Evolutionary conservation across 2,797 vertebrate species (phyloP).

Genomic region (Cephalopachus bancanus): DNA sequence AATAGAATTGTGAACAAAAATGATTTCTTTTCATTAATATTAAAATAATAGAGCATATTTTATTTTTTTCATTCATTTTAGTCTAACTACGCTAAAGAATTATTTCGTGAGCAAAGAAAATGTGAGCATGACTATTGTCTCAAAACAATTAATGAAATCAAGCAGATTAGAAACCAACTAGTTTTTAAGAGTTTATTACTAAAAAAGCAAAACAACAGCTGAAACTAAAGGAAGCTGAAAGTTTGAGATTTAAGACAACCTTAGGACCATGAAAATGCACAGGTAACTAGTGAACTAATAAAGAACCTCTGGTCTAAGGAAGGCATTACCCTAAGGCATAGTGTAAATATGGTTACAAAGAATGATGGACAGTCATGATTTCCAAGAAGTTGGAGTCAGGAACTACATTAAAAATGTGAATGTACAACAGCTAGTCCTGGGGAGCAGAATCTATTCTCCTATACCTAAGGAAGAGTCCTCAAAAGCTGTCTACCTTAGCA

Average conservation of each 20-base stretch:
- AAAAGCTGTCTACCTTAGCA: no score
- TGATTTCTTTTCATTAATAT: not conserved
- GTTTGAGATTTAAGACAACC: not conserved
- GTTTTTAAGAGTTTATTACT: not conserved
- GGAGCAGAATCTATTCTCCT: not conserved
- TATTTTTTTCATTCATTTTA: not conserved
- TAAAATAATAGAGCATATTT: not conserved
- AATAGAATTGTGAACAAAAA: not conserved
- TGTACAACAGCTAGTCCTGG: not conserved
- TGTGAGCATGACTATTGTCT: not conserved
- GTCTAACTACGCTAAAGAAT: not conserved
- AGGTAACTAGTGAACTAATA: not conserved
- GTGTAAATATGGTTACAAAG: not conserved
- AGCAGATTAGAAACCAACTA: not conserved
- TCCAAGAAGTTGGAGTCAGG: not conserved
- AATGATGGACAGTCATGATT: not conserved
- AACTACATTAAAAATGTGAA: not conserved
- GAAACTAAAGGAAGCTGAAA: not conserved
- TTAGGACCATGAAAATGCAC: not conserved
- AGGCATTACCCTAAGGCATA: no score
- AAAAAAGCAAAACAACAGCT: not conserved
- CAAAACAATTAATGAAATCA: not conserved
- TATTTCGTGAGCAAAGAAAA: not conserved
- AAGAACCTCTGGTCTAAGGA: not conserved
- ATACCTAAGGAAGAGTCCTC: not conserved